Evolutionary conservation across 2,113 vertebrate genomes (phyloP), one percentile per base, ranked within the genome.

Genomic region (Alligator sinensis): DNA sequence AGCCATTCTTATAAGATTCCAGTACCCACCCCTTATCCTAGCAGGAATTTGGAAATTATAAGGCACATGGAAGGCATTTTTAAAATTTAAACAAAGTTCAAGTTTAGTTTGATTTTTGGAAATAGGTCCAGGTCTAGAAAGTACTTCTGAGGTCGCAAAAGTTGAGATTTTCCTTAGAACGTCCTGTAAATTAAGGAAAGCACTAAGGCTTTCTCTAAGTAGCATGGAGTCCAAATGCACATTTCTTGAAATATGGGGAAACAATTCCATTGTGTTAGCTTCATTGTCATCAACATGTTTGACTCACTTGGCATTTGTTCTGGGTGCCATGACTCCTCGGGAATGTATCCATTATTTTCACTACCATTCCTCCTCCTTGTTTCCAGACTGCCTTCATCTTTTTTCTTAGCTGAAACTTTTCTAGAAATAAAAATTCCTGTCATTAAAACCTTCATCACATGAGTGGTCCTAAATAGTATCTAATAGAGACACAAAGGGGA

Each of bases 271-370:
- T 79, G 11, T 2, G 68, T 3, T 27, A 68, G 64, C 82, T 92
- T 93, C 64, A 88, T 7, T 54, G 81, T 10, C 30, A 70, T 24
- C 4, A 6, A 0, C 57, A 54, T 2, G 24, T 68, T 4, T 60
- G 28, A 96, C 96, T 96, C 88, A 97, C 98, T 3, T 86, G 90
- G 17, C 34, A 74, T 91, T 84, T 80, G n/a, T 60, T 88, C 80
- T 34, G 58, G 21, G 9, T 82, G 76, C 84, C 25, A 79, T 3
- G 2, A 5, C 22, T 97, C 97, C 18, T 98, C 97, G 22, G 95
- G 93, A 86, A 70, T 86, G 77, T 97, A 98, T 55, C 95, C 97
- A 59, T 70, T 86, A 93, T 98, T 98, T 87, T 97, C 97, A 0
- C 87, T 96, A 19, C 96, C 97, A 2, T 16, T 89, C 61, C 88